A percentile compares a stretch with the other conserved stretches of the same genome.
Conservation (phyloP, 2,113 vertebrate species). For the Danio rerio region DNA sequence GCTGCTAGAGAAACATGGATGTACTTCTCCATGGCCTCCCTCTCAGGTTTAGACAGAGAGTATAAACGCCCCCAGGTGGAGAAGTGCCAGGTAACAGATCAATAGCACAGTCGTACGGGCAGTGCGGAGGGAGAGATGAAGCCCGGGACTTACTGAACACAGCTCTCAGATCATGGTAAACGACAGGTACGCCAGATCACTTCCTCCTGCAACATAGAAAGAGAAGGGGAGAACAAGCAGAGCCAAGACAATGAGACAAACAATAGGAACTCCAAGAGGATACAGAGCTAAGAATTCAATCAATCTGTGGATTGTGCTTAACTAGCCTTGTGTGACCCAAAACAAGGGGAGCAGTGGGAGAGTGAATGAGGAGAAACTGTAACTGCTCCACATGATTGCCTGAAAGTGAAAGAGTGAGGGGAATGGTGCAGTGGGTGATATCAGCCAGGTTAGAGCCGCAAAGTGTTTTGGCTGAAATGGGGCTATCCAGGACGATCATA, state of each 20-base stretch:
- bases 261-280: neutral
- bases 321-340: neutral
- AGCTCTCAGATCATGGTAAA: too few relatives aligned
- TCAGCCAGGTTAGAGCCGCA: neutral
- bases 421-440: neutral
- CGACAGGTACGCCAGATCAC: neutral
- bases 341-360: neutral
- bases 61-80: too few relatives aligned
- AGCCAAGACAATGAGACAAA: neutral
- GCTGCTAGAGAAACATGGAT: too few relatives aligned
- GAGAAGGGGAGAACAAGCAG: neutral
- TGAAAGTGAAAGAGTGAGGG: neutral
- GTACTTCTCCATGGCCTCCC: too few relatives aligned
- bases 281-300: neutral
- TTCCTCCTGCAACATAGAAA: neutral
- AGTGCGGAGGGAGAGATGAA: too few relatives aligned
- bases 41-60: too few relatives aligned
- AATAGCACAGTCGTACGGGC: too few relatives aligned
- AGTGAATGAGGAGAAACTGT: neutral
- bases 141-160: too few relatives aligned
- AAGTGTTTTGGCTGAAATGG: neutral
- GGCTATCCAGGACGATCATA: neutral
- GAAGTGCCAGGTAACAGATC: too few relatives aligned
- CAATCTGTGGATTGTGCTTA: neutral
- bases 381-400: neutral